Evolutionary conservation across 2,888 invertebrate species (phyloP), one percentile per base, ranked within the genome.

Genomic region (Chaitophorus viminalis): DNA sequence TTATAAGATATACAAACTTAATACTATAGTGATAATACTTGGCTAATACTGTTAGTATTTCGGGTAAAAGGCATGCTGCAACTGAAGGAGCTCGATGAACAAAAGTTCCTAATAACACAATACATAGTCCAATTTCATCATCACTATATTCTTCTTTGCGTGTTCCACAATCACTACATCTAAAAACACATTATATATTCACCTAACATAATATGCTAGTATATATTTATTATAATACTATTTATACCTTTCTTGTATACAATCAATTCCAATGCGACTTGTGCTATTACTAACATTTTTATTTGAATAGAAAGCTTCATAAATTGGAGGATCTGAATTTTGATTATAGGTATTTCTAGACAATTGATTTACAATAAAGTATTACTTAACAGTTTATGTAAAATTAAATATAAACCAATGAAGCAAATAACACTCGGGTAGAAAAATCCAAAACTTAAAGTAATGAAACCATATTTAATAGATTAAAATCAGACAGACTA

Each of bases 51-150:
- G 88, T 89, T 52, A 99, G 93, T 90, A 99, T 96, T 90, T 98
- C 96, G 0, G 99, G 98, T 89, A 99, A 92, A 90, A 98, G 93
- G 0, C 97, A 96, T 3, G 99, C 99, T n/a, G 99, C 99, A 90
- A 97, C 93, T 3, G 96, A 94, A 0, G 99, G 98, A 92, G 99
- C 99, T 36, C 99, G 93, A 91, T 99, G 98, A 89, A 99, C 97
- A 92, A 98, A 99, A 0, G 99, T 99, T 52, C 97, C 97, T 89
- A 99, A 92, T 89, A 96, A 96, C 79, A 99, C 96, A 90, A 99
- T 96, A 90, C 98, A 96, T 86, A 99, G 93, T 0, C 98, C 98
- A 89, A 99, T 93, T 91, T 99, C 99, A 91, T 99, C 99, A 91
- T 99, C 99, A 89, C 97, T 98, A 92, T 98, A 99, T 91, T 97